Conservation (phyloP, 2,888 invertebrate species). For the Arrhopalites spinosus region DNA sequence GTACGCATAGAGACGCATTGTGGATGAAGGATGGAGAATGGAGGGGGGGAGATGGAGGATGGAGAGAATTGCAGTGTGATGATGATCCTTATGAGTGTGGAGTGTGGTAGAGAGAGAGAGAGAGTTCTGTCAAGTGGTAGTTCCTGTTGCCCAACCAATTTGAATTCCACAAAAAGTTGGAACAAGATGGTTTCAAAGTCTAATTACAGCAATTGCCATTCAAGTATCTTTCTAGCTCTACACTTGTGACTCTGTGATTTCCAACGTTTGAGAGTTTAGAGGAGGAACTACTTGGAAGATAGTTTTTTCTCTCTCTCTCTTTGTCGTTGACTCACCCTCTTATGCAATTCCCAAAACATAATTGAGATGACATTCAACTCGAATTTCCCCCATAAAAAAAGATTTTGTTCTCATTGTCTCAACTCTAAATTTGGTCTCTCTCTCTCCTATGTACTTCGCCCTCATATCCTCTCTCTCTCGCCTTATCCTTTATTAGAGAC, state of each 20-base stretch:
- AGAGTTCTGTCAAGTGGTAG: not conserved
- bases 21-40: too few species aligned
- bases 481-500: not conserved
- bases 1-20: too few species aligned
- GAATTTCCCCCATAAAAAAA: not conserved
- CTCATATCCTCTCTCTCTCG: not conserved
- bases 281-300: not conserved
- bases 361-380: slow-evolving; percentile 9
- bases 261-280: not conserved
- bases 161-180: slow-evolving; percentile 1
- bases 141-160: not conserved
- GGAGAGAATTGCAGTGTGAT: too few species aligned
- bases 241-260: not conserved
- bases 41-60: too few species aligned
- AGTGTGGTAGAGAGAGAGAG: too few species aligned
- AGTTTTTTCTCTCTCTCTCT: not conserved
- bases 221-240: not conserved
- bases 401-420: not conserved
- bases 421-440: not conserved
- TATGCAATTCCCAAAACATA: slow-evolving; percentile 4
- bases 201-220: slow-evolving; percentile 8
- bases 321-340: slow-evolving; percentile 3
- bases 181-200: not conserved
- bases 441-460: not conserved
- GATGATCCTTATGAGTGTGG: too few species aligned